Evolutionary conservation across 2,797 vertebrate genomes (phyloP), one percentile per base, ranked within the genome.

Genomic region (Catostomus latipinnis): DNA sequence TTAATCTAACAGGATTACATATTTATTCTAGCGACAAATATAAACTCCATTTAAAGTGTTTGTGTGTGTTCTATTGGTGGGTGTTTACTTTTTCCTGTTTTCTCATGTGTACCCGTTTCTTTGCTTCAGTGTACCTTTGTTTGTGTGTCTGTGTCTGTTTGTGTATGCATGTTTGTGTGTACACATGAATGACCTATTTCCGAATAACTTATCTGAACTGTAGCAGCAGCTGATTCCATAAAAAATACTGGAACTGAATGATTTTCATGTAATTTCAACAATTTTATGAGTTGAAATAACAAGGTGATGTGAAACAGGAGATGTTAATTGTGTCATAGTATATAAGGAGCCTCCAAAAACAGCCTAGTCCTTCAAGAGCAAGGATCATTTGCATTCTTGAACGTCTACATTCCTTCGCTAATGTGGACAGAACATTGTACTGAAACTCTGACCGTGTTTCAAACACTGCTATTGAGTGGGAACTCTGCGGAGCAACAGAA

Each of bases 1-100:
- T 91, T 87, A 83, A 13, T 12, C 89, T 91, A 89, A 92, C 91
- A 88, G 82, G 84, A 87, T 90, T 89, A 85, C 81, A 84, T 85
- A 76, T 45, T 78, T 79, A 82, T 74, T 68, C 11, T 68, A 88
- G 81, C 2, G 22, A 22, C 22, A 22, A 22, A 71, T 78, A 81
- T 79, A 85, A 82, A 76, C 84, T 69, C 81, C 63, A 79, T 66
- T 61, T 78, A 63, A 63, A 71, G 14, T 52, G n/a, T 62, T 9
- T 49, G 50, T 63, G 52, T 68, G 9, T 46, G 10, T 11, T 13
- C 5, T 6, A 34, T 4, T 34, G 34, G 46, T 73, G 16, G 9
- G 58, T 65, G 65, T 77, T 77, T 69, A 14, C 16, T 57, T 53
- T 60, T 54, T 6, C 18, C 11, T 63, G 50, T 71, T 71, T 71